Percentiles rank a stretch among this genome's conserved stretches.
Evolutionary conservation across 2,797 vertebrate species (phyloP).

Genomic region (Acrossocheilus wenchowensis): DNA sequence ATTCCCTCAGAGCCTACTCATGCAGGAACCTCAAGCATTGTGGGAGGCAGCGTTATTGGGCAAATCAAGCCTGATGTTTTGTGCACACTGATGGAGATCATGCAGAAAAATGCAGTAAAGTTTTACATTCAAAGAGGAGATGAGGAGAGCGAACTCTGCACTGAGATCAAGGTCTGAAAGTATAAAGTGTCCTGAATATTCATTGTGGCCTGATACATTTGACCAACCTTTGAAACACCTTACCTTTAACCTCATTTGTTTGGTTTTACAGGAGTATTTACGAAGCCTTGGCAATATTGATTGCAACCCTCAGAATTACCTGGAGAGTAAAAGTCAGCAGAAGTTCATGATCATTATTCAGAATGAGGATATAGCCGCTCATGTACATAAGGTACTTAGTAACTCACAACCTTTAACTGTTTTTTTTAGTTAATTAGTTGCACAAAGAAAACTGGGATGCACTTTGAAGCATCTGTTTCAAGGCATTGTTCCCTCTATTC

Average conservation of each 20-base stretch:
- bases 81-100: conserved; percentile 90
- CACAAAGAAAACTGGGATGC: background rate
- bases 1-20: conserved; percentile 40
- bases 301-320: conserved; percentile 91
- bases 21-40: conserved; percentile 61
- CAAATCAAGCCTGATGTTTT: conserved; percentile 92
- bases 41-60: conserved; percentile 84
- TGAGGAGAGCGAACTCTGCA: conserved; percentile 85
- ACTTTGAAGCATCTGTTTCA: conserved; percentile 6
- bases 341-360: conserved; percentile 97
- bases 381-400: conserved; percentile 90
- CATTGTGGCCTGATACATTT: background rate
- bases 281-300: conserved; percentile 92
- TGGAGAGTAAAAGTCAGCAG: conserved; percentile 85
- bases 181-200: background rate
- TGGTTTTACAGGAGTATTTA: conserved; percentile 82
- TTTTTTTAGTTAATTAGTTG: background rate
- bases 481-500: background rate
- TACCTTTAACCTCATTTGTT: conserved; percentile 52
- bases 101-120: conserved; percentile 92
- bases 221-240: background rate
- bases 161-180: conserved; percentile 90
- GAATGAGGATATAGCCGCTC: conserved; percentile 94
- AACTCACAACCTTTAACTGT: background rate
- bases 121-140: conserved; percentile 92